phyloP scores from a whole-genome alignment of 2,888 invertebrate species.

The Strigamia crassipes region DNA sequence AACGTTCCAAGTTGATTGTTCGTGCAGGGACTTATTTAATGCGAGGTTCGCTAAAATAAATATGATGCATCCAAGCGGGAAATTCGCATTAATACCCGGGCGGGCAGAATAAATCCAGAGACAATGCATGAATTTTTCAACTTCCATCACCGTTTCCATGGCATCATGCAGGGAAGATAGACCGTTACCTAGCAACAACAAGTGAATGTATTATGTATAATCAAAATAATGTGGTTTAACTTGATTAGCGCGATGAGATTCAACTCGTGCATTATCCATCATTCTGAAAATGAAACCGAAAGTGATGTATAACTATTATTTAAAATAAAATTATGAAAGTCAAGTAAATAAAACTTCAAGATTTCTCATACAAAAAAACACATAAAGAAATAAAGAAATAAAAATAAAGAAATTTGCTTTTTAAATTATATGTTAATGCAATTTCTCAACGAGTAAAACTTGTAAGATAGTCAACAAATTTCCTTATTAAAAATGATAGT shows the following conservation, averaged over 20 bases:
- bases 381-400: neutral
- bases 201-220: slow-evolving; percentile 35
- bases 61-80: slow-evolving; percentile 34
- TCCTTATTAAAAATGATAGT: slow-evolving; percentile 19
- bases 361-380: neutral
- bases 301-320: neutral
- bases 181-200: slow-evolving; percentile 17
- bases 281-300: slow-evolving; percentile 13
- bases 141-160: slow-evolving; percentile 34
- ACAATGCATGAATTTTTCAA: slow-evolving; percentile 42
- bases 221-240: slow-evolving; percentile 40
- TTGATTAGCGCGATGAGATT: slow-evolving; percentile 31
- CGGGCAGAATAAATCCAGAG: slow-evolving; percentile 34
- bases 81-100: slow-evolving; percentile 40
- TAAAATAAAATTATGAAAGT: neutral
- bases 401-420: neutral
- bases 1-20: slow-evolving; percentile 11
- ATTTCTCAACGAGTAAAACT: slow-evolving; percentile 18
- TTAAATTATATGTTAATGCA: slow-evolving; percentile 20
- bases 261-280: slow-evolving; percentile 42
- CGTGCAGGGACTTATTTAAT: slow-evolving; percentile 17
- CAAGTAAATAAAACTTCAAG: neutral
- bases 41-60: slow-evolving; percentile 35
- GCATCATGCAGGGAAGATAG: slow-evolving; percentile 14
- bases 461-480: slow-evolving; percentile 33